Conservation (phyloP, 2,113 vertebrate genomes). For the Anarhynchus alexandrinus region DNA sequence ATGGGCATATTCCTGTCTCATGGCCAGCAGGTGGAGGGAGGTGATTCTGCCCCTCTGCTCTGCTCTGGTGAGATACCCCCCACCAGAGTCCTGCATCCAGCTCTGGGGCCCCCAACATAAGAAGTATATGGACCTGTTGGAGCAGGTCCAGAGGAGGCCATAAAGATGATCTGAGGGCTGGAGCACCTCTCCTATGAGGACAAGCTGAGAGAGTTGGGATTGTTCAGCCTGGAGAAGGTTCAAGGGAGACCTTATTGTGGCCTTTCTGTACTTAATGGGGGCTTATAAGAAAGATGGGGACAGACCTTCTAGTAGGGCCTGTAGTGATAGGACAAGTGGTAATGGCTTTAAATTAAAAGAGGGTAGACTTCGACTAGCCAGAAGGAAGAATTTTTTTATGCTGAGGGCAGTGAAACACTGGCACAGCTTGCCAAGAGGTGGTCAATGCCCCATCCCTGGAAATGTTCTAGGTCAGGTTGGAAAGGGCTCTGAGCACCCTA, state of each 20-base stretch:
- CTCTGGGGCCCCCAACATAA: background rate
- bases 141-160: background rate
- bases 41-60: background rate
- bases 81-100: background rate
- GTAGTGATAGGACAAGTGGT: background rate
- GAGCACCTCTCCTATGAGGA: background rate
- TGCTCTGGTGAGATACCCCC: background rate
- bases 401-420: background rate
- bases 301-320: too few relatives aligned
- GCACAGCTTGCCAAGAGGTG: too few relatives aligned
- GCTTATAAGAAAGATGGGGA: background rate
- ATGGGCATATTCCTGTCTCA: rapidly evolving
- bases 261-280: background rate
- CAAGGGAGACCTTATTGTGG: background rate
- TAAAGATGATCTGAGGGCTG: rapidly evolving
- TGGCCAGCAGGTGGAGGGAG: background rate
- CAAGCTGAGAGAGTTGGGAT: background rate
- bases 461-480: background rate
- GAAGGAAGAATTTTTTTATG: background rate
- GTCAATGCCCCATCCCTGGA: background rate
- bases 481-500: background rate
- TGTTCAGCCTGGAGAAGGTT: background rate
- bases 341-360: background rate
- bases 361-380: background rate
- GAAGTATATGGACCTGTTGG: too few relatives aligned